Percentiles rank a stretch among this genome's conserved stretches.
Evolutionary conservation across 2,888 invertebrate genomes (phyloP).

Genomic region (Dicyrtomina minuta): DNA sequence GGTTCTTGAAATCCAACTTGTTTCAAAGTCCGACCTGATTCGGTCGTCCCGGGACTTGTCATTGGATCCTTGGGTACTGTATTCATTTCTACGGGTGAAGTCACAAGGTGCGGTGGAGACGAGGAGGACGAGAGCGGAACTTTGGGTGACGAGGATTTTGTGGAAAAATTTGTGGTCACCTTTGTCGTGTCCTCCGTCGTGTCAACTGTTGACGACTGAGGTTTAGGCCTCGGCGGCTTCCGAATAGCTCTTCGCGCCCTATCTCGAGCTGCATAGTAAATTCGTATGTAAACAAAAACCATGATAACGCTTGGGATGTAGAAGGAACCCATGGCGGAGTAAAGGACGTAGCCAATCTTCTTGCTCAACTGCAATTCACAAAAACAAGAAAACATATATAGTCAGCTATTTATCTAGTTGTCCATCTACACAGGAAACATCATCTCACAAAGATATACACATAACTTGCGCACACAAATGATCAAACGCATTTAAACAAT

Average conservation of each 20-base stretch:
- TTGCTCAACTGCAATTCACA: conserved; percentile 77
- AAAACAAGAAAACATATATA: conserved; percentile 37
- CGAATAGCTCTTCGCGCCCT: conserved; percentile 83
- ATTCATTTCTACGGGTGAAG: conserved; percentile 32
- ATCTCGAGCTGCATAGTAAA: conserved; percentile 94
- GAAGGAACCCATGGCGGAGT: conserved; percentile 97
- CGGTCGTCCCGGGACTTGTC: conserved; percentile 4
- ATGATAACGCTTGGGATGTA: conserved; percentile 99
- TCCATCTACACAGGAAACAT: no score
- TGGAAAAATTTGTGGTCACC: conserved; percentile 7
- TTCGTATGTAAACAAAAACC: conserved; percentile 99
- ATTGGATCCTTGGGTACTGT: conserved; percentile 1
- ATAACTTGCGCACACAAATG: no score
- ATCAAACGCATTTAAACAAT: no score
- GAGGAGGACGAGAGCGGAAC: conserved; percentile 30
- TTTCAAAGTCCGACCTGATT: conserved; percentile 9
- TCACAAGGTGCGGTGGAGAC: conserved; percentile 31
- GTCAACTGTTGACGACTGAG: conserved; percentile 60
- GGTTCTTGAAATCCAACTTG: conserved; percentile 53
- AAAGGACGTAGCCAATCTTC: conserved; percentile 95
- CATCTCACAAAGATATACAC: no score
- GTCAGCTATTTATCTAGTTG: not conserved
- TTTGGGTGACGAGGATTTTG: conserved; percentile 30
- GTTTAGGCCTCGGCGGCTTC: conserved; percentile 66
- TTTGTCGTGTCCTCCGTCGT: conserved; percentile 56